Conservation (phyloP, 2,113 vertebrate genomes). For the Zosterops pallidus region DNA sequence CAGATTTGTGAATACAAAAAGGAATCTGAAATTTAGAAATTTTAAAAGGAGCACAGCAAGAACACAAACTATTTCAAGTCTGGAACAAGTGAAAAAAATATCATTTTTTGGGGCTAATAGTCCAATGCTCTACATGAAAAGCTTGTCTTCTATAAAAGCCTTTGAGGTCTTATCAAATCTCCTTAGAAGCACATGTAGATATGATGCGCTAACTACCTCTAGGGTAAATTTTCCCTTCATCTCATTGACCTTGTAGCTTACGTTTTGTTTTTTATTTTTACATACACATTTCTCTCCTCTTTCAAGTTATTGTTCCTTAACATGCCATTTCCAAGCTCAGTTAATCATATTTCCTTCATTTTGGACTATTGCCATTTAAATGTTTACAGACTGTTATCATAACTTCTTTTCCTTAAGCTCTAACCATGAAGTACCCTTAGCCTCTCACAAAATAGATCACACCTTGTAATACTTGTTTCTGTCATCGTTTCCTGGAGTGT, state of each 20-base stretch:
- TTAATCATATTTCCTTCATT: slow-evolving; percentile 2
- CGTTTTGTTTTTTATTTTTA: slow-evolving; percentile 33
- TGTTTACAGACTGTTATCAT: slow-evolving; percentile 2
- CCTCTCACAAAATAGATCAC: slow-evolving; percentile 44
- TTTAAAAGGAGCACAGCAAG: neutral
- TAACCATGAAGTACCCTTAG: neutral
- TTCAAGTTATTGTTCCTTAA: slow-evolving; percentile 17
- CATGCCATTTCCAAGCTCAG: neutral
- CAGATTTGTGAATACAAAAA: neutral
- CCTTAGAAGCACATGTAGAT: neutral
- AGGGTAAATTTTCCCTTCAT: neutral
- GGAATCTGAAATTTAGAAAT: neutral
- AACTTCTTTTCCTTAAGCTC: slow-evolving; percentile 29
- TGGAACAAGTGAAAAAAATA: neutral
- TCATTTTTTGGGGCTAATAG: neutral
- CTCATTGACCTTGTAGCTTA: slow-evolving; percentile 3
- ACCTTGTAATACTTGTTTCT: slow-evolving; percentile 47
- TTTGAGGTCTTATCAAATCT: neutral
- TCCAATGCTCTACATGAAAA: neutral
- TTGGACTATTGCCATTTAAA: slow-evolving; percentile 23
- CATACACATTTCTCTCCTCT: neutral
- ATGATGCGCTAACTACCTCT: neutral
- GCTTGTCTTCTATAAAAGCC: neutral
- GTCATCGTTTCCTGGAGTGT: slow-evolving; percentile 19
- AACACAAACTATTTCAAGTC: neutral